These are phyloP conservation scores for Chrysopilus asiliformis DNA, from an alignment of 2,888 invertebrate species.

Conservation along the genomic window DNA sequence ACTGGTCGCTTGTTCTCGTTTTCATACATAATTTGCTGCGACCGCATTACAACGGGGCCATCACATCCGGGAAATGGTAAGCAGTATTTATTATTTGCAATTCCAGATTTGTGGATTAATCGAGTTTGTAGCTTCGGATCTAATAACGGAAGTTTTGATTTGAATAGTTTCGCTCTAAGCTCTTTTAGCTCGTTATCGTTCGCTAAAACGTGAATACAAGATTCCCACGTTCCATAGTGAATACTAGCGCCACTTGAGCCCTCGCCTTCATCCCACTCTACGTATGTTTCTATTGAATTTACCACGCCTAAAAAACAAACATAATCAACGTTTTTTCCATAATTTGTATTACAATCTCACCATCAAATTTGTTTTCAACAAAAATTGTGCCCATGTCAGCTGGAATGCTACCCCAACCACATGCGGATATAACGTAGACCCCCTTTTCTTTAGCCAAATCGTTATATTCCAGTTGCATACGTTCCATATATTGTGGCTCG, in stretches of 20 bases:
- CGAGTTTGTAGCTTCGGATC: constrained; percentile 45
- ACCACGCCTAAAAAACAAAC: constrained; percentile 51
- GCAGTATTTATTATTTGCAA: constrained; percentile 43
- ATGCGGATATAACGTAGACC: constrained; percentile 79
- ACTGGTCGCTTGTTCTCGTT: constrained; percentile 55
- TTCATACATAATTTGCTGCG: constrained; percentile 63
- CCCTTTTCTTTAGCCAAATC: constrained; percentile 59
- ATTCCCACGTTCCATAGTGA: constrained; percentile 84
- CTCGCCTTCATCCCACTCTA: constrained; percentile 36
- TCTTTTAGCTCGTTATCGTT: constrained; percentile 46
- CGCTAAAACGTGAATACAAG: constrained; percentile 64
- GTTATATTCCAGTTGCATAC: constrained; percentile 70
- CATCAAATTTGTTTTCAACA: constrained; percentile 62
- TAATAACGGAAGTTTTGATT: constrained; percentile 47
- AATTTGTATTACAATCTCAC: no score
- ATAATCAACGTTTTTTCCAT: no score
- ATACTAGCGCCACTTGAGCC: constrained; percentile 38
- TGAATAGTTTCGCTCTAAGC: constrained; percentile 54
- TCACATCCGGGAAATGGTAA: constrained; percentile 75
- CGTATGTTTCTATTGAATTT: constrained; percentile 63
- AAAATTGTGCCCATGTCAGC: constrained; percentile 75
- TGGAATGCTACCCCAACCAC: constrained; percentile 89
- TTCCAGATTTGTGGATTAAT: constrained; percentile 40
- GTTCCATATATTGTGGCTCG: constrained; percentile 80
- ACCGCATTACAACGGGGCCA: constrained; percentile 63